Evolutionary conservation across 2,888 invertebrate species (phyloP), one percentile per base, ranked within the genome.

Genomic region (Pimpla rufipes): DNA sequence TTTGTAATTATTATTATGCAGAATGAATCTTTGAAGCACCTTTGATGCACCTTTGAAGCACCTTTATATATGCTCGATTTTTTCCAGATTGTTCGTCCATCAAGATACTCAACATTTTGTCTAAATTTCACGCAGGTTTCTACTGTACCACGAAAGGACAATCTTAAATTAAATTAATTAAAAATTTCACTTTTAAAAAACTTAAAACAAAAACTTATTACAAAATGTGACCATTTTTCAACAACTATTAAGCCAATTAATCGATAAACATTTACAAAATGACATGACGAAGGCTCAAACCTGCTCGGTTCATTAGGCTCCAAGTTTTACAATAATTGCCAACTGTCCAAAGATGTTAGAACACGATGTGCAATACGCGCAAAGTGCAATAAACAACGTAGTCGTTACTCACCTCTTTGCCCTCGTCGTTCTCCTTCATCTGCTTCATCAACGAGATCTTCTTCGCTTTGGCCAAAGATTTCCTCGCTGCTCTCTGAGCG

Each of bases 381-480:
- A 70, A 0, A 37, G 2, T 10, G 21, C 5, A 5, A 18, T 45
- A 1, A 29, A 23, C 8, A 29, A 3, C 6, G 2, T 8, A 7
- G 35, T 18, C 10, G 64, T 11, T 42, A 66, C 82, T 88, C 85
- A 92, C 93, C 87, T 93, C 93, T 86, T 93, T 93, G 13, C 70
- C 55, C 8, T 92, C 91, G 10, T 91, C 91, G 7, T 66, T 47
- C 2, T 90, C 90, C 45, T 89, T 91, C 18, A 80, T 83, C 2
- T 90, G 88, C 75, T 89, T 92, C 6, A 89, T 90, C 35, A 90
- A 66, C 3, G 92, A 90, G 45, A 92, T 91, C 67, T 88, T 91
- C 52, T 90, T 92, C 1, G 92, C 92, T 79, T 88, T 92, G 3
- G 90, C 90, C 23, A 92, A 85, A 2, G 92, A 92, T 71, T 93